A percentile compares a stretch with the other conserved stretches of the same genome.
Conservation (phyloP, 2,113 vertebrate species). For the human region DNA sequence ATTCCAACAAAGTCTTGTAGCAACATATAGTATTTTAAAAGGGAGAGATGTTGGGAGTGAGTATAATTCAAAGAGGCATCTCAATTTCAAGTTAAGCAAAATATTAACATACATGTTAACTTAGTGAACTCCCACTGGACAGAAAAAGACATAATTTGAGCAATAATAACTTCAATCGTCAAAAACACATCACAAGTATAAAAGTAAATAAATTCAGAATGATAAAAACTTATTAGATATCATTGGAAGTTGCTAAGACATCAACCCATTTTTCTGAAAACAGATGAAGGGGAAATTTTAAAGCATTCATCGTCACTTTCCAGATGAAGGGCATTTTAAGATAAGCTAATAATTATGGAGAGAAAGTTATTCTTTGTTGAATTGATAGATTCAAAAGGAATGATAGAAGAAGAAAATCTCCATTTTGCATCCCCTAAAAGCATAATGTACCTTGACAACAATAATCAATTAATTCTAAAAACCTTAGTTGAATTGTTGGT, state of each 20-base stretch:
- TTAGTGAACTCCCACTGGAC: background rate
- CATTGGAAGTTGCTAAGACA: background rate
- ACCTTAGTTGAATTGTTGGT: background rate
- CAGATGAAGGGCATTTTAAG: background rate
- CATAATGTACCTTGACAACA: background rate
- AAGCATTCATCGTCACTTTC: background rate
- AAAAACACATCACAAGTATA: background rate
- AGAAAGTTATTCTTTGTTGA: background rate
- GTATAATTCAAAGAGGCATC: background rate
- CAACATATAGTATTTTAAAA: background rate
- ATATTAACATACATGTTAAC: background rate
- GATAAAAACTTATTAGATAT: background rate
- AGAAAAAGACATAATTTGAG: background rate
- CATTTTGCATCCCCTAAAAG: background rate
- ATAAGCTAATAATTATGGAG: background rate
- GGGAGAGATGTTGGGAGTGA: background rate
- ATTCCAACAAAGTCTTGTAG: background rate
- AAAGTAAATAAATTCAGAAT: background rate
- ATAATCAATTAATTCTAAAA: background rate
- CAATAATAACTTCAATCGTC: background rate
- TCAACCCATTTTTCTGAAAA: background rate
- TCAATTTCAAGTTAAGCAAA: background rate
- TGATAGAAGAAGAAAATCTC: background rate
- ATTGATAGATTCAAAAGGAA: background rate
- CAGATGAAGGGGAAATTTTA: background rate